A percentile compares a stretch with the other conserved stretches of the same genome.
Evolutionary conservation across 1,140 invertebrate species (phyloP).

Genomic region (Drosophila paulistorum): DNA sequence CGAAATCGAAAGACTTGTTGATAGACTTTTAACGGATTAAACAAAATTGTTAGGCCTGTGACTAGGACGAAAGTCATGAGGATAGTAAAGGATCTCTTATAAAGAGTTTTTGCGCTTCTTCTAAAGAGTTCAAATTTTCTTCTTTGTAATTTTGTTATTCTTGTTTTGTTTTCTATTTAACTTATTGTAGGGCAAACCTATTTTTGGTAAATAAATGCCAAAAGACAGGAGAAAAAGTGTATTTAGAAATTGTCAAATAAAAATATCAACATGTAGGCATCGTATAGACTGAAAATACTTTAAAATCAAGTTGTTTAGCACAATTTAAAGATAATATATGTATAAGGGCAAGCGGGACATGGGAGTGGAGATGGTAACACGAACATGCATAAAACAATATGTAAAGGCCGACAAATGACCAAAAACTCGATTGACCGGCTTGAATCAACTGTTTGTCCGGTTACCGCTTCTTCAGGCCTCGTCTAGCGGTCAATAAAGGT

Average conservation of each 20-base stretch:
- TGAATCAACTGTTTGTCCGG: constrained; percentile 23
- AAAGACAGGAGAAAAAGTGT: background rate
- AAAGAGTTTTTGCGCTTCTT: too few species aligned
- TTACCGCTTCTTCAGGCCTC: constrained; percentile 39
- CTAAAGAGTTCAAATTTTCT: too few species aligned
- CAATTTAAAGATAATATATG: constrained; percentile 24
- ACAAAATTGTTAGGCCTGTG: too few species aligned
- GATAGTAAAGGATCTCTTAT: too few species aligned
- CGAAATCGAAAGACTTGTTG: too few species aligned
- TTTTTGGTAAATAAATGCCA: background rate
- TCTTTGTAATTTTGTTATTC: too few species aligned
- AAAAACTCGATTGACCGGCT: constrained; percentile 70
- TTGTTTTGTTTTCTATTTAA: too few species aligned
- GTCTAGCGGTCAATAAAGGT: constrained; percentile 74
- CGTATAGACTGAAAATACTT: constrained; percentile 2
- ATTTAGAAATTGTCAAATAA: constrained; percentile 48
- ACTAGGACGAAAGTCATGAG: too few species aligned
- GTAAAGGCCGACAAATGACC: constrained; percentile 35
- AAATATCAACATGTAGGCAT: background rate
- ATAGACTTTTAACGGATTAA: too few species aligned
- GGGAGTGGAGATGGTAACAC: background rate
- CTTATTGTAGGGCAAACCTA: background rate
- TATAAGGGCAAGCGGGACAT: background rate
- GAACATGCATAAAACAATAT: constrained; percentile 20
- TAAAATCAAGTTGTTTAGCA: constrained; percentile 42